These are phyloP conservation scores for Diaphora mendica DNA, from an alignment of 2,888 invertebrate genomes.

Conservation along the genomic window DNA sequence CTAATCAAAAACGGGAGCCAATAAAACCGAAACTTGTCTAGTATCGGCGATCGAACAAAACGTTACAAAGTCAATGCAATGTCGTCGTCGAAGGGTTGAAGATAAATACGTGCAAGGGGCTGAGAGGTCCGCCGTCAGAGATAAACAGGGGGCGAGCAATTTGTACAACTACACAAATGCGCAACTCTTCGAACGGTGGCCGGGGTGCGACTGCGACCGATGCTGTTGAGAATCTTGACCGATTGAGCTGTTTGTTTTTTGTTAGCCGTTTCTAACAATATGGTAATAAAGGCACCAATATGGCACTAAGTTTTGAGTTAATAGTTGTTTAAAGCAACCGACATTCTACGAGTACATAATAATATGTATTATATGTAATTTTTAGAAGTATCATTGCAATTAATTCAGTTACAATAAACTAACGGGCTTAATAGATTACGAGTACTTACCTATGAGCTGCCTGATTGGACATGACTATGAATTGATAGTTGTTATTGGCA, in stretches of 20 bases:
- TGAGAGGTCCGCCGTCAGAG: conserved; percentile 66
- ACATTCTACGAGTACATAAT: not conserved
- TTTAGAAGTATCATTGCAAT: not conserved
- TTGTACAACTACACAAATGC: conserved; percentile 82
- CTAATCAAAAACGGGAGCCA: conserved; percentile 26
- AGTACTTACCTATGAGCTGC: too few relatives aligned
- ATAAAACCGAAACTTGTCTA: conserved; percentile 28
- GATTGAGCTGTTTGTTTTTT: conserved; percentile 13
- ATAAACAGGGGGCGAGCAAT: conserved; percentile 84
- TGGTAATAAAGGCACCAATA: not conserved
- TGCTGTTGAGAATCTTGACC: conserved; percentile 15
- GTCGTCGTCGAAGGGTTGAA: conserved; percentile 78
- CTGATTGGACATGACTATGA: too few relatives aligned
- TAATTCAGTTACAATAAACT: not conserved
- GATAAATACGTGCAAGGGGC: conserved; percentile 80
- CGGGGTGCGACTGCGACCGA: conserved; percentile 42
- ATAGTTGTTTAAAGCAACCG: not conserved
- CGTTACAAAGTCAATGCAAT: conserved; percentile 78
- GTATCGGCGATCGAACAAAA: conserved; percentile 70
- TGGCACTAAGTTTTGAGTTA: not conserved
- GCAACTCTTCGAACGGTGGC: conserved; percentile 53
- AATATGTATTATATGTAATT: not conserved
- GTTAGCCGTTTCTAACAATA: not conserved
- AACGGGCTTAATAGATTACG: not conserved
- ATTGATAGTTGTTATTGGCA: not conserved